Base-by-base conservation (phyloP, 2,113 vertebrate species). In the Okapia johnstoni region DNA sequence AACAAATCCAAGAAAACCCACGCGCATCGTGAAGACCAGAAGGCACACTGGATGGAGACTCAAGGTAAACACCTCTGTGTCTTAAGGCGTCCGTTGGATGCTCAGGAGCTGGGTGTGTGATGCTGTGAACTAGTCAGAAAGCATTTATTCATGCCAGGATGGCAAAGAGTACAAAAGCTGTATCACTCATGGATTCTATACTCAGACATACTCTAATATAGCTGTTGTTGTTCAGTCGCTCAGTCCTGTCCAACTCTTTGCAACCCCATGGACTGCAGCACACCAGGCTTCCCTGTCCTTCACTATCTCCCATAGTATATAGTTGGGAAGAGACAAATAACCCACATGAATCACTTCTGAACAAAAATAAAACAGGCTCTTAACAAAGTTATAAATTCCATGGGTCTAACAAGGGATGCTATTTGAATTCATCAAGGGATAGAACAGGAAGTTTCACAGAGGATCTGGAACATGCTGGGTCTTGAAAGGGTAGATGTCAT, bases 1-100 rank as follows among this genome's bases (percentile, higher is more conserved):
- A n/a, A 96, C 30, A 90, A 83, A 97, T 25, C 1, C 96, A 95
- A 94, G 77, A 97, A 97, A 96, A 21, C 2, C 33, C 6, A 63
- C 33, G 2, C 3, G 46, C 14, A 15, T 55, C 84, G 4, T 40
- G 30, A 95, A 84, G 26, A 23, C 0, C 0, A 30, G 93, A 60
- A 96, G 13, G 40, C 19, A 36, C 40, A 1, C 6, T 10, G 8
- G 4, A 21, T 11, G 11, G 63, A 70, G 76, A 63, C 2, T 28
- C 15, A 63, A 21, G 60, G 52, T 17, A 52, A 36, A n/a, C 3
- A 70, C 13, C n/a, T 4, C 87, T 9, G 15, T 4, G 54, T 40
- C 54, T 57, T 8, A 2, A 1, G 66, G 33, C 23, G 66, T 9
- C 7, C 36, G 9, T 9, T 10, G 33, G 10, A 5, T 4, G 83